Evolutionary conservation across 2,888 invertebrate genomes (phyloP).

Genomic region (Philonicus albiceps): DNA sequence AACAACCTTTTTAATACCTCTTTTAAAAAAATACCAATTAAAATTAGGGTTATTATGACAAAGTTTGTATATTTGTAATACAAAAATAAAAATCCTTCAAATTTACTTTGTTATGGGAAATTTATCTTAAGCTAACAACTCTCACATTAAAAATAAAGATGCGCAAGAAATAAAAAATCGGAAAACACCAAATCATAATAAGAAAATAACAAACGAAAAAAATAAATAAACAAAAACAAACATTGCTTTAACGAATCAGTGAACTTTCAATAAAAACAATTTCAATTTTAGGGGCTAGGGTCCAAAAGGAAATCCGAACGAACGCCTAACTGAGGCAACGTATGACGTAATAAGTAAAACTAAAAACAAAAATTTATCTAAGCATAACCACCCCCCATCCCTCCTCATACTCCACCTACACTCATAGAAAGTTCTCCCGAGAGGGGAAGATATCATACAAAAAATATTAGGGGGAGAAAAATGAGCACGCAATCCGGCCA

Average conservation of each 20-base stretch:
- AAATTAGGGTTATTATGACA: too few species aligned
- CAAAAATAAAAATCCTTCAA: neutral
- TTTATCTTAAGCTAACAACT: neutral
- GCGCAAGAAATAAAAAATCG: neutral
- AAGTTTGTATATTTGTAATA: too few species aligned
- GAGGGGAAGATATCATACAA: neutral
- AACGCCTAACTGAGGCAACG: neutral
- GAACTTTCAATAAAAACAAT: neutral
- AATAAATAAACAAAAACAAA: neutral
- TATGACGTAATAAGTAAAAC: neutral
- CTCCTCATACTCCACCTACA: too few species aligned
- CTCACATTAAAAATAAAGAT: neutral
- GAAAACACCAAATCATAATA: neutral
- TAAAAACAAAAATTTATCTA: neutral
- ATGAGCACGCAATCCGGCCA: neutral
- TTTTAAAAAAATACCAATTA: too few species aligned
- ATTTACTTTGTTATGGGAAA: neutral
- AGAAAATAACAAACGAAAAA: too few species aligned
- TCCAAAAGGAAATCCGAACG: neutral
- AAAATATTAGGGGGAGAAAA: slow-evolving; percentile 1
- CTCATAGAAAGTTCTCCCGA: neutral
- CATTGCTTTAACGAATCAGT: neutral
- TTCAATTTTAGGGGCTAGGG: neutral
- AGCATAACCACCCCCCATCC: neutral
- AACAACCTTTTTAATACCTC: too few species aligned